Conservation (phyloP, 2,113 vertebrate genomes). For the Emydura subglobosa region DNA sequence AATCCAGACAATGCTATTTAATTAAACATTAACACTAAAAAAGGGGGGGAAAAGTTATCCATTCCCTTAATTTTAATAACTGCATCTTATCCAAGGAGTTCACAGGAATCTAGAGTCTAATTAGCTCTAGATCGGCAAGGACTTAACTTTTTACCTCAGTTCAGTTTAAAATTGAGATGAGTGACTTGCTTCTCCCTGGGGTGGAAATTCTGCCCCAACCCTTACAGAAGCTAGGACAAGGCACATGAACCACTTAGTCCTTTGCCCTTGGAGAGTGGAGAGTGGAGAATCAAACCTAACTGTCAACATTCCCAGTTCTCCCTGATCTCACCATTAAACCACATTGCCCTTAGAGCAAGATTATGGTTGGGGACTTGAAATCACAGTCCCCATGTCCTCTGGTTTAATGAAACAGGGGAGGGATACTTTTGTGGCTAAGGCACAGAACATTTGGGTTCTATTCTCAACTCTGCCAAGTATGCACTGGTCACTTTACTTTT, state of each 20-base stretch:
- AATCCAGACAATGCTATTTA: neutral
- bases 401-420: neutral
- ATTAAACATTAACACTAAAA: neutral
- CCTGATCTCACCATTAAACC: neutral
- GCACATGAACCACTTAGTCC: neutral
- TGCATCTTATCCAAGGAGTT: too few species aligned
- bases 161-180: too few species aligned
- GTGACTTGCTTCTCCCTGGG: neutral
- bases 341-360: neutral
- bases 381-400: neutral
- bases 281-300: neutral
- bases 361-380: neutral
- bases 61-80: too few species aligned
- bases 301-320: neutral
- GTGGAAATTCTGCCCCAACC: neutral
- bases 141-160: too few species aligned
- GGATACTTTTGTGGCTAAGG: neutral
- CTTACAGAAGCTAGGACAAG: neutral
- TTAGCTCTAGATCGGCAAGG: too few species aligned
- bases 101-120: too few species aligned
- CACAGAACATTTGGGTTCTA: neutral
- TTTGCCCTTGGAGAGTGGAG: neutral
- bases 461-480: too few species aligned
- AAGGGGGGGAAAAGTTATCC: too few species aligned
- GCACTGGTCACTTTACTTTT: neutral